Base-by-base conservation (phyloP, 2,888 invertebrate genomes). In the Sesia apiformis region DNA sequence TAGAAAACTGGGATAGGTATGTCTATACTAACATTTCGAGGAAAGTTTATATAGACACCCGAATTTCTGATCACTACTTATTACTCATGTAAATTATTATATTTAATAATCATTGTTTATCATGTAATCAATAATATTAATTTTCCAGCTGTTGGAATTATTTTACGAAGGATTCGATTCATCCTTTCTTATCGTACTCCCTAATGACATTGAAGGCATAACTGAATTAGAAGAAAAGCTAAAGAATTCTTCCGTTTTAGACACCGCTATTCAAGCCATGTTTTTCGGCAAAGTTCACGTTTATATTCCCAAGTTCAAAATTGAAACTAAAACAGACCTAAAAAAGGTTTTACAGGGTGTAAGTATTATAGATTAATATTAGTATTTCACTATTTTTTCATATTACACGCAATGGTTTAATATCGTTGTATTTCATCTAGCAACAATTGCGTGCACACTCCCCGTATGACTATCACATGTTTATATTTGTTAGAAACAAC, bases 271-370 rank as follows among this genome's bases (percentile, higher is more conserved):
- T 0, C 49, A 75, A 0, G 66, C 74, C 3, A 81, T 92, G 90
- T 59, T 57, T 0, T 5, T 57, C 0, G 67, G 72, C 1, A 91
- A 93, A 66, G 93, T 96, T 3, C 72, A 90, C 1, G 88, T 96
- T 0, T 86, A 82, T 42, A 72, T 97, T 53, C 97, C 97, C 0
- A 95, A 92, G 71, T 96, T 97, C 74, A 94, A 93, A 75, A 91
- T 96, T 53, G 95, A 96, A 78, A 92, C 92, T 8, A 90, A 90
- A n/a, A 91, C 93, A 4, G 72, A 94, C 55, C 84, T 96, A 8
- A 90, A 91, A 56, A 75, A 90, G 0, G 76, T 91, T 39, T 83
- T 96, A 4, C 52, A 72, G 52, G 85, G 93, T 72, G 96, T 96
- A 75, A 78, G 69, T 65, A 46, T 23, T 23, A 23, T 23, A 23